Percentiles rank a stretch among this genome's conserved stretches.
phyloP scores from a whole-genome alignment of 1,140 invertebrate genomes.

The Drosophila tropicalis region DNA sequence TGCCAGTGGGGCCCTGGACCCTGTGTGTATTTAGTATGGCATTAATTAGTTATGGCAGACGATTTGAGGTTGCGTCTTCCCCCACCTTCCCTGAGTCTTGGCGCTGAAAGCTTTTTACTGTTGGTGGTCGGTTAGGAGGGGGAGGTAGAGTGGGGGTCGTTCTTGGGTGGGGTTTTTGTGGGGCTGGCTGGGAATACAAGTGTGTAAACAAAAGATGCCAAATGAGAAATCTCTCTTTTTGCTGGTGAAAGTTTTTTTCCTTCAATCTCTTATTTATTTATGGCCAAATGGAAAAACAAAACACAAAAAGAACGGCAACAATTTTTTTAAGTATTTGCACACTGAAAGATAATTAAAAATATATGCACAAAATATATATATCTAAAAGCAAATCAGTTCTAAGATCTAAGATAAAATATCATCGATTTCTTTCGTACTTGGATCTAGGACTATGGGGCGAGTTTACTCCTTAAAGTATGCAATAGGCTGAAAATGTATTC shows the following conservation, averaged over 20 bases:
- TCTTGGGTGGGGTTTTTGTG: neutral
- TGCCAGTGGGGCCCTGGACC: constrained; percentile 27
- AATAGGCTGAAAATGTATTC: too few species aligned
- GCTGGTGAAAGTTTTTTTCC: constrained; percentile 32
- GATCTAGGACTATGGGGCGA: too few species aligned
- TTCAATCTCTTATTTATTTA: constrained; percentile 11
- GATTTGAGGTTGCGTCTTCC: constrained; percentile 77
- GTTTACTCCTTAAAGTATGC: too few species aligned
- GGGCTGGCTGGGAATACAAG: constrained; percentile 16
- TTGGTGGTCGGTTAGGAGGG: constrained; percentile 13
- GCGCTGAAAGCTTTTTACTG: constrained; percentile 82
- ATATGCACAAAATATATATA: neutral
- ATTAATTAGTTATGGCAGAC: constrained; percentile 83
- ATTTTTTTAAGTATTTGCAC: neutral
- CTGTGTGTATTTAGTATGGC: constrained; percentile 65
- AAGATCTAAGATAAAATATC: too few species aligned
- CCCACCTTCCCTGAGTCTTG: neutral
- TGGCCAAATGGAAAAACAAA: constrained; percentile 11
- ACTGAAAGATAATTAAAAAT: constrained; percentile 10
- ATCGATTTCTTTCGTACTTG: too few species aligned
- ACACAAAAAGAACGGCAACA: neutral
- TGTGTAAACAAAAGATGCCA: constrained; percentile 54
- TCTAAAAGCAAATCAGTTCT: neutral
- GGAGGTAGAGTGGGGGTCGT: neutral
- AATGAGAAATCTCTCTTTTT: constrained; percentile 44